Conservation (phyloP, 2,797 vertebrate genomes). For the Hafferia zeledoni region DNA sequence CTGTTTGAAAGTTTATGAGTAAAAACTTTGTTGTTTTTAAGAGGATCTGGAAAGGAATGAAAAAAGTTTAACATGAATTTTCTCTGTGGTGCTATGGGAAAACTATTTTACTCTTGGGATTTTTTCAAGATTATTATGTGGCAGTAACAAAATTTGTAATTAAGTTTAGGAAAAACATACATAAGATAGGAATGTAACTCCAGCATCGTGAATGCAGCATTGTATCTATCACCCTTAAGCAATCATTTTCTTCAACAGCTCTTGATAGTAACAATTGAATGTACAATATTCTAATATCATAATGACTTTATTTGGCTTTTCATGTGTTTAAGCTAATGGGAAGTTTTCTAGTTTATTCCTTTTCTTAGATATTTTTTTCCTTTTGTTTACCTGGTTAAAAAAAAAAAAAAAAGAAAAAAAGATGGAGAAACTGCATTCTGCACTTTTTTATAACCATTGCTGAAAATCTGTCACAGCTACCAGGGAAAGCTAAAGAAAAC, state of each 20-base stretch:
- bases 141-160: not conserved
- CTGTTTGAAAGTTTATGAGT: conserved; percentile 12
- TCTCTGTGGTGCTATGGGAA: not conserved
- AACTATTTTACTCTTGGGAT: not conserved
- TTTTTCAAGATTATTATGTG: not conserved
- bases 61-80: not conserved
- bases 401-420: not conserved
- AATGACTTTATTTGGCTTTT: conserved; percentile 3
- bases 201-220: not conserved
- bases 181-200: not conserved
- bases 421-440: conserved; percentile 18
- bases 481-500: conserved; percentile 57
- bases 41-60: not conserved
- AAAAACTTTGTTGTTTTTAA: not conserved
- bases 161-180: not conserved
- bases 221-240: not conserved
- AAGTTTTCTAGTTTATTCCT: not conserved
- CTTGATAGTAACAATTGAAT: not conserved
- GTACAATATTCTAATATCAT: not conserved
- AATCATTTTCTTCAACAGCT: conserved; percentile 3
- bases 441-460: conserved; percentile 36
- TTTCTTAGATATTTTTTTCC: not conserved
- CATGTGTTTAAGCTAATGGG: not conserved
- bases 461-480: conserved; percentile 67
- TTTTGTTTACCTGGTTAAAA: not conserved